Conservation (phyloP, 2,888 invertebrate species). For the Trachelus stipa region DNA sequence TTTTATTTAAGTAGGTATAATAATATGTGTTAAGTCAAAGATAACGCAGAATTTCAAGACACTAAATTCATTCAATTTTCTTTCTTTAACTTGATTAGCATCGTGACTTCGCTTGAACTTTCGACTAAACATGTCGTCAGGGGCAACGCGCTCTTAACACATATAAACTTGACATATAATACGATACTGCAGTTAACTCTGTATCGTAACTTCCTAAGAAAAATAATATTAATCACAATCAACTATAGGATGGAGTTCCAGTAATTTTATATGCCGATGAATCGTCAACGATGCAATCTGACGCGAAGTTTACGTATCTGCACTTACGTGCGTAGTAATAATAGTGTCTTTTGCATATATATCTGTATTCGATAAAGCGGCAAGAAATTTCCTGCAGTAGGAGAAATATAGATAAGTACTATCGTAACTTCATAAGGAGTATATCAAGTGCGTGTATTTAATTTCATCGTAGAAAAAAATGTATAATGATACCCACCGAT, state of each 20-base stretch:
- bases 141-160: slow-evolving; percentile 40
- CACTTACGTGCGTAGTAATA: background rate
- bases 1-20: background rate
- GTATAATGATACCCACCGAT: background rate
- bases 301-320: background rate
- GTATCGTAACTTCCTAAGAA: background rate
- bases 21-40: background rate
- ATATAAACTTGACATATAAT: background rate
- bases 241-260: background rate
- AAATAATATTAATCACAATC: background rate
- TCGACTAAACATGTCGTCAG: slow-evolving; percentile 54
- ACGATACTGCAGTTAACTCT: background rate
- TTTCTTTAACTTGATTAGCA: too few relatives aligned
- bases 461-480: background rate
- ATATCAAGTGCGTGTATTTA: background rate
- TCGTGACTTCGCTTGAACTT: slow-evolving; percentile 14
- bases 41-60: background rate
- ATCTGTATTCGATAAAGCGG: background rate
- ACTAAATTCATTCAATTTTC: background rate
- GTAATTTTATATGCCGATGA: background rate
- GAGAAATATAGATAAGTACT: background rate
- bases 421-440: background rate
- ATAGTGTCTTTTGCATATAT: background rate
- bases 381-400: background rate
- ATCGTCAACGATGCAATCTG: background rate